phyloP scores from a whole-genome alignment of 2,888 invertebrate species.

The Augiades crinisus region DNA sequence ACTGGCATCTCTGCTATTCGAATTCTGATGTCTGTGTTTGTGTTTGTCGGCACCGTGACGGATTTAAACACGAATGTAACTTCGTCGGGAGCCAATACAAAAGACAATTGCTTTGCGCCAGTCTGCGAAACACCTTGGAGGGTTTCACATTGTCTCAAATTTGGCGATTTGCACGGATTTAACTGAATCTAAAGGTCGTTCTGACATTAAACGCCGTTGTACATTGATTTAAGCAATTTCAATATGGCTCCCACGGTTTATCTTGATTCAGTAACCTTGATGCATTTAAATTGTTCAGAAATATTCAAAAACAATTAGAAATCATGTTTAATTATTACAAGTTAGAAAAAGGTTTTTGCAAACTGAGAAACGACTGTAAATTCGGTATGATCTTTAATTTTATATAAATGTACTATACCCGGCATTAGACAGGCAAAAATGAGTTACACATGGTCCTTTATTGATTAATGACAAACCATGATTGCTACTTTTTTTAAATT shows the following conservation, averaged over 20 bases:
- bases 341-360: too few species aligned
- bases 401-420: too few species aligned
- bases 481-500: too few species aligned
- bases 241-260: not conserved
- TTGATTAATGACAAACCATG: too few species aligned
- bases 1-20: not conserved
- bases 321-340: too few species aligned
- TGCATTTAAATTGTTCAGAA: not conserved
- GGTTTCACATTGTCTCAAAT: slow-evolving; percentile 46
- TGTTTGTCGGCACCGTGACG: slow-evolving; percentile 42
- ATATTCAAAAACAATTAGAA: not conserved
- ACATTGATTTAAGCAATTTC: not conserved
- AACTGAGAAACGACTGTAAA: too few species aligned
- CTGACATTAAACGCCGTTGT: not conserved
- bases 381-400: too few species aligned
- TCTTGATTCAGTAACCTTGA: not conserved
- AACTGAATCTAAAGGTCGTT: slow-evolving; percentile 8
- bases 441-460: too few species aligned
- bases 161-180: slow-evolving; percentile 19
- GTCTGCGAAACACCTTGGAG: slow-evolving; percentile 46
- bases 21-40: slow-evolving; percentile 14
- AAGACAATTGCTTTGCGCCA: slow-evolving; percentile 44
- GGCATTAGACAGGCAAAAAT: too few species aligned
- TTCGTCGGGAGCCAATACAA: slow-evolving; percentile 36
- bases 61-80: slow-evolving; percentile 40